Base-by-base conservation (phyloP, 2,888 invertebrate species). In the Tortrix viridana region DNA sequence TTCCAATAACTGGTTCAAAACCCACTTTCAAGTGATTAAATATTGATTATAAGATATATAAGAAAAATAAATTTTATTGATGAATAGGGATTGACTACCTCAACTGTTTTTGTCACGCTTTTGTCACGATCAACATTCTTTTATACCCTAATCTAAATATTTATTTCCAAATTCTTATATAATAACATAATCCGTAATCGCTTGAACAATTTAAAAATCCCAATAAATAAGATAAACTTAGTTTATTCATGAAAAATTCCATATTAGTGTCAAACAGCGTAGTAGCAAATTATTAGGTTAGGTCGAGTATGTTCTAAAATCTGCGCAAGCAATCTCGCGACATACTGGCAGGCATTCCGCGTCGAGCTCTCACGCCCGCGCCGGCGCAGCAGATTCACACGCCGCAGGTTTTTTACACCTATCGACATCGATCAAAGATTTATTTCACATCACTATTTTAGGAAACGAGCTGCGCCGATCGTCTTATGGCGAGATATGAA, bases 391-490 rank as follows among this genome's bases (percentile, higher is more conserved):
- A 86, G 91, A 91, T 92, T 92, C 91, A 90, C 91, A 90, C 88
- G 89, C 82, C 77, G 72, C 75, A 74, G 69, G 69, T 86, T 89
- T 90, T 89, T 89, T 83, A 80, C 77, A 75, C 72, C 68, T 86
- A 89, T 85, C 87, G 85, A 86, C 80, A 82, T 77, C 74, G 77
- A 84, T 86, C 86, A 82, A 77, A 86, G 89, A 92, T 90, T 88
- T 90, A 90, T 89, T 88, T 89, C 86, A 86, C 84, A 89, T 84
- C 86, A 85, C 91, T 91, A 84, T 88, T 91, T 92, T 91, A 92
- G 91, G 91, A 87, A 89, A 85, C 86, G 74, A 74, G 89, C 83
- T 84, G 83, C 84, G 84, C 71, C 82, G 74, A 75, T 77, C 80
- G 80, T 81, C 81, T 80, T 90, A 89, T 81, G 84, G 81, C 82